Evolutionary conservation across 2,113 vertebrate species (phyloP).

Genomic region (Oriolus oriolus): DNA sequence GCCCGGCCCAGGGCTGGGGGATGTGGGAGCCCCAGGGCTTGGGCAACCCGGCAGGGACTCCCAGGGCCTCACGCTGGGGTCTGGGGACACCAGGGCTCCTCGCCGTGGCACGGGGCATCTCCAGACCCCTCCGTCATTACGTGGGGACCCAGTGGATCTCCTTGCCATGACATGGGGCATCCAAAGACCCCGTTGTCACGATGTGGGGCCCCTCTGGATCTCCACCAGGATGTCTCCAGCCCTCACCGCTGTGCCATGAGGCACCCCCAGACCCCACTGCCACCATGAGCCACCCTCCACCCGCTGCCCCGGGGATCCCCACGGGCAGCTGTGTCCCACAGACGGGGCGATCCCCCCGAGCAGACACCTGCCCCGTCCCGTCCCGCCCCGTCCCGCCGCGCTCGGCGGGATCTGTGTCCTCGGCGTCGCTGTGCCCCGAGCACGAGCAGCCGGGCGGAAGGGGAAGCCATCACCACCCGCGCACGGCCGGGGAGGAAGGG

Average conservation of each 20-base stretch:
- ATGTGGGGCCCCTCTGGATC: not conserved
- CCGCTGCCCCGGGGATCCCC: not conserved
- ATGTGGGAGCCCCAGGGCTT: fast-evolving
- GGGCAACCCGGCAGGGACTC: not conserved
- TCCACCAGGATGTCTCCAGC: not conserved
- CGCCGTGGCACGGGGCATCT: fast-evolving
- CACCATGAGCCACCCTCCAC: fast-evolving
- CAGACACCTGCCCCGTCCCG: not conserved
- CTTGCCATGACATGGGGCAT: not conserved
- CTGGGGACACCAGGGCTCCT: not conserved
- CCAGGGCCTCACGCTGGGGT: not conserved
- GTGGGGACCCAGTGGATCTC: not conserved
- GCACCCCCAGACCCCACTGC: not conserved
- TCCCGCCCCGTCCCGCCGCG: not conserved
- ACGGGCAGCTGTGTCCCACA: not conserved
- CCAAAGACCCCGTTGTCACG: fast-evolving
- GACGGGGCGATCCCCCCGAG: fast-evolving
- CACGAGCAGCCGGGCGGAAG: constrained; percentile 25
- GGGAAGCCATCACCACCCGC: constrained; percentile 56
- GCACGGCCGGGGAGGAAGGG: constrained; percentile 30
- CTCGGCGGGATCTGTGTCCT: not conserved
- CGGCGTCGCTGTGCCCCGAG: not conserved
- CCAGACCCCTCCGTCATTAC: not conserved
- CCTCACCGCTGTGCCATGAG: fast-evolving
- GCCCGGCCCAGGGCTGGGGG: not conserved